phyloP scores from a whole-genome alignment of 2,797 vertebrate species.

The Paramormyrops hopkinsi region DNA sequence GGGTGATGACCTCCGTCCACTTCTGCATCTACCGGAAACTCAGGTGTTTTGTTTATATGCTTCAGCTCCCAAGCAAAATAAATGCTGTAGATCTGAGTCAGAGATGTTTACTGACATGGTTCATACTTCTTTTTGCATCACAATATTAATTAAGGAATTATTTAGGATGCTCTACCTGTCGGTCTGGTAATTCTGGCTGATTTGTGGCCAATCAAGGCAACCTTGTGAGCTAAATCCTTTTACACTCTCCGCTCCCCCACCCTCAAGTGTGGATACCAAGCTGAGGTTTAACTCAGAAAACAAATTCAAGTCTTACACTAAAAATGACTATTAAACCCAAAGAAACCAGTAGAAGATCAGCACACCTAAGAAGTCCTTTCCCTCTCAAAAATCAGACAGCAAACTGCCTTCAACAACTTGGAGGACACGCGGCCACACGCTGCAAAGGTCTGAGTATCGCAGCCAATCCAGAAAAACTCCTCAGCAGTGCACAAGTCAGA shows the following conservation, averaged over 20 bases:
- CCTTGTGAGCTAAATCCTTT: not conserved
- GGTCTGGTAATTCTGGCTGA: not conserved
- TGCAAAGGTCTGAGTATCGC: not conserved
- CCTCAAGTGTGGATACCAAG: not conserved
- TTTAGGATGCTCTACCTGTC: not conserved
- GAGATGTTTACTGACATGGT: not conserved
- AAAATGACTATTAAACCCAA: not conserved
- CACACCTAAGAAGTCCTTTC: not conserved
- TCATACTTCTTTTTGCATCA: not conserved
- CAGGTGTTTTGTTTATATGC: not conserved
- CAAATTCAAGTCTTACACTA: not conserved
- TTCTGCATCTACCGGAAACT: not conserved
- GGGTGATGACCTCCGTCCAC: not conserved
- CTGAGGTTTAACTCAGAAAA: not conserved
- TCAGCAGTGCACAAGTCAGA: not conserved
- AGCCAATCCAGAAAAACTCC: not conserved
- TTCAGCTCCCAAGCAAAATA: not conserved
- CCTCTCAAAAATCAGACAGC: not conserved
- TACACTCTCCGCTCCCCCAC: not conserved
- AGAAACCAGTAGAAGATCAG: not conserved
- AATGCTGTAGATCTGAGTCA: not conserved
- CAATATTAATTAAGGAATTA: not conserved
- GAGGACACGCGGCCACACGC: not conserved
- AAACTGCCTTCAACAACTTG: not conserved
- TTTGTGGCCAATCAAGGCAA: not conserved